Base-by-base conservation (phyloP, 2,888 invertebrate species). In the Agelastica alni region DNA sequence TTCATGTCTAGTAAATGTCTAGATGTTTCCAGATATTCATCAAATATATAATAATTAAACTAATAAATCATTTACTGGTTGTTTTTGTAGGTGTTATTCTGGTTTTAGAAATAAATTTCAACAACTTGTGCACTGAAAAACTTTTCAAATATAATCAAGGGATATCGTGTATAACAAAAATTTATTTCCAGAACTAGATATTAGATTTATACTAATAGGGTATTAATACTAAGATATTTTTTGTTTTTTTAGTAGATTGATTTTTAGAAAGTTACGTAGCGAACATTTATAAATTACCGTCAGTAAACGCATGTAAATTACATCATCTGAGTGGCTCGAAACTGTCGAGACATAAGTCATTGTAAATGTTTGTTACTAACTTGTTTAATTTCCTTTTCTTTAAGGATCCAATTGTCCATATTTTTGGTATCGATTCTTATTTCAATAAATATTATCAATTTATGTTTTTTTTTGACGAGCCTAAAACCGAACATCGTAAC, bases 331-430 rank as follows among this genome's bases (percentile, higher is more conserved):
- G 39, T 46, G 18, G 10, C 30, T 45, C 4, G n/a, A 10, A 45
- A 18, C 26, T 20, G 30, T 41, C 32, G 34, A 41, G 42, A 34
- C 46, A 7, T 17, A 22, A 37, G 20, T 51, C 34, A 10, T 37
- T 55, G 28, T 51, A 51, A 18, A 52, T 60, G 57, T 57, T 59
- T 56, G 51, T 59, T 56, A 47, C 56, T 26, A 41, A 49, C 52
- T 57, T 52, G 42, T 57, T 22, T 41, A 32, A 28, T 49, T 49
- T 36, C 22, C 32, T 32, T 59, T 59, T 51, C 52, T 49, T 32
- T 46, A 60, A 57, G 45, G 51, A 52, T 57, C 48, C 30, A 55
- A 54, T 54, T 57, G 46, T 48, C 34, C 41, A 37, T 43, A 51
- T 46, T 51, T 46, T 47, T 12, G 41, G 13, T 30, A 47, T 30